Evolutionary conservation across 37 sponge, comb jelly and placozoan genomes (phyloP).

Genomic region (Chondrilla cf. caribensis): DNA sequence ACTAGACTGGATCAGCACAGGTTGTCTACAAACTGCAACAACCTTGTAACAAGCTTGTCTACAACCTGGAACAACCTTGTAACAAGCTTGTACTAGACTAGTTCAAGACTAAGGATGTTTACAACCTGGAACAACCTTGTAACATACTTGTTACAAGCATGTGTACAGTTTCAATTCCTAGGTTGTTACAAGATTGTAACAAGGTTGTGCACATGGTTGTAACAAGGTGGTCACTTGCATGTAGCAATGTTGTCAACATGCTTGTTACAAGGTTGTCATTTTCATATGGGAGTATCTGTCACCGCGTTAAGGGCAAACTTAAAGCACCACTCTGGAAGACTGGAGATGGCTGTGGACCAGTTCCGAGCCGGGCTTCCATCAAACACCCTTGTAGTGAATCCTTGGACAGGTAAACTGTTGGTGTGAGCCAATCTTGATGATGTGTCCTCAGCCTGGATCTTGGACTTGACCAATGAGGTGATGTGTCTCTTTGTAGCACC

Average conservation of each 20-base stretch:
- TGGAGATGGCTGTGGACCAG: background rate
- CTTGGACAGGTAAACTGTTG: background rate
- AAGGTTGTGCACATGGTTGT: too few species aligned
- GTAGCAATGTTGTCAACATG: background rate
- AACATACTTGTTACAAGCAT: too few species aligned
- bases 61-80: too few species aligned
- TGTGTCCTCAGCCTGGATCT: background rate
- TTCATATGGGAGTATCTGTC: constrained; percentile 13
- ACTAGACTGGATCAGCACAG: too few species aligned
- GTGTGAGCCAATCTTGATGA: background rate
- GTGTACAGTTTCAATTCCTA: too few species aligned
- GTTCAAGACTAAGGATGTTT: too few species aligned
- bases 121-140: too few species aligned
- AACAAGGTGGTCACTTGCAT: too few species aligned
- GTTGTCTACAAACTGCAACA: too few species aligned
- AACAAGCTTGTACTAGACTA: too few species aligned
- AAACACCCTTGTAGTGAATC: background rate
- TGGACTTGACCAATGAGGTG: background rate
- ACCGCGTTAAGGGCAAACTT: constrained; percentile 26
- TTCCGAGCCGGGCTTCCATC: background rate
- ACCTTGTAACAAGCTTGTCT: too few species aligned
- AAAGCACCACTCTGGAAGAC: background rate
- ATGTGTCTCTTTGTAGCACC: background rate
- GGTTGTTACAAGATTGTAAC: too few species aligned
- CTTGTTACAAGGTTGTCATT: constrained; percentile 11